phyloP scores from a whole-genome alignment of 2,113 vertebrate genomes.

The Phyllostomus hastatus region DNA sequence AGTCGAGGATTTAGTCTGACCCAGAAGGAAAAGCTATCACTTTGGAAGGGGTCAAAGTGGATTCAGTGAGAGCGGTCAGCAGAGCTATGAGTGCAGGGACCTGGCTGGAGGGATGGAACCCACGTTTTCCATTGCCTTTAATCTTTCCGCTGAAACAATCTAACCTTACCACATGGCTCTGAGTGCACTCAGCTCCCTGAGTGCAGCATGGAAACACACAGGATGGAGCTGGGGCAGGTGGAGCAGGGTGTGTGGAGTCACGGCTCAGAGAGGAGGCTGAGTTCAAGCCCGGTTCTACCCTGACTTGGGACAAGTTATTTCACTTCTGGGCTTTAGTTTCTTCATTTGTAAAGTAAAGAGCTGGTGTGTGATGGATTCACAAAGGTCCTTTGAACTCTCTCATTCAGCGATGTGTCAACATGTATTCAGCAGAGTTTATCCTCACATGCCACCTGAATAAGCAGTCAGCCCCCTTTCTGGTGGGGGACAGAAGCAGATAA shows the following conservation, averaged over 20 bases:
- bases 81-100: neutral
- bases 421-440: neutral
- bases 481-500: neutral
- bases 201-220: accelerated
- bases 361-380: neutral
- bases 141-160: neutral
- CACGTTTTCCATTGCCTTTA: too few relatives aligned
- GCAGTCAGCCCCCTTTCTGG: neutral
- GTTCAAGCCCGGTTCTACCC: neutral
- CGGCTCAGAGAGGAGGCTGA: neutral
- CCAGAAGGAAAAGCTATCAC: neutral
- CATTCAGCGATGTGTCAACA: accelerated
- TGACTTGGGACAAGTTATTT: neutral
- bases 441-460: accelerated
- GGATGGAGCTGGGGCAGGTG: accelerated
- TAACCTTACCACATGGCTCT: too few relatives aligned
- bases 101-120: accelerated
- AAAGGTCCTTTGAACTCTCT: neutral
- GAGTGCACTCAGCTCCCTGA: accelerated
- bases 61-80: neutral
- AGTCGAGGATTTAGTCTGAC: neutral
- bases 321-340: neutral
- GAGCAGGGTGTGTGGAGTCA: accelerated
- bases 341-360: neutral
- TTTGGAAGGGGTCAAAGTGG: neutral